Evolutionary conservation across 2,113 vertebrate species (phyloP), one percentile per base, ranked within the genome.

Genomic region (Pampusana beccarii): DNA sequence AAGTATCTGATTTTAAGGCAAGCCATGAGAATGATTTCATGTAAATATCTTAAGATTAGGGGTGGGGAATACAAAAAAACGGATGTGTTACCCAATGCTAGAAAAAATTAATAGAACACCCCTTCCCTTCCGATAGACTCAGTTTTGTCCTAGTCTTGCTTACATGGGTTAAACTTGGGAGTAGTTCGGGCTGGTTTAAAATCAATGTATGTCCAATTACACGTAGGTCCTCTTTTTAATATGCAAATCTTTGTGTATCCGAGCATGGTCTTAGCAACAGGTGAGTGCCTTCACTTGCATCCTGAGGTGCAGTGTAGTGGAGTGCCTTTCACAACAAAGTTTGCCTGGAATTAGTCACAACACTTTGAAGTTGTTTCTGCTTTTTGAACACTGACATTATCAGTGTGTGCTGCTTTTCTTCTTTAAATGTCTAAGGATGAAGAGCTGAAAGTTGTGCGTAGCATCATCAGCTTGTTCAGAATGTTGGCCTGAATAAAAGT

Each of bases 401-500:
- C 57, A 36, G 44, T n/a, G 29, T 2, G 5, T 93, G 51, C 58
- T 90, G 58, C 78, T 93, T 85, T 93, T 89, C 67, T 65, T 93
- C 80, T 95, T 86, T 62, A 94, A 88, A 84, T 2, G 2, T 72
- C 33, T 71, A n/a, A 74, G 38, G 56, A 57, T 53, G 57, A 90
- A 86, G 75, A 81, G 44, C 61, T 69, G 71, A 80, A 93, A 67
- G 8, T 72, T 82, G 14, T 81, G 54, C 81, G 48, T 73, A 57
- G 64, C 2, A 9, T 71, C 62, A 86, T 73, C 60, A 89, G 53
- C 46, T 79, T 62, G 34, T 89, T 96, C 77, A 48, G 57, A 84
- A 95, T 84, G 33, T 46, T 78, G 40, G 51, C 84, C 88, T 87
- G 58, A 72, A 78, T 62, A 88, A 83, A 95, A 88, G 48, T 78